phyloP scores from a whole-genome alignment of 2,113 vertebrate species.

The Seriola rivoliana region DNA sequence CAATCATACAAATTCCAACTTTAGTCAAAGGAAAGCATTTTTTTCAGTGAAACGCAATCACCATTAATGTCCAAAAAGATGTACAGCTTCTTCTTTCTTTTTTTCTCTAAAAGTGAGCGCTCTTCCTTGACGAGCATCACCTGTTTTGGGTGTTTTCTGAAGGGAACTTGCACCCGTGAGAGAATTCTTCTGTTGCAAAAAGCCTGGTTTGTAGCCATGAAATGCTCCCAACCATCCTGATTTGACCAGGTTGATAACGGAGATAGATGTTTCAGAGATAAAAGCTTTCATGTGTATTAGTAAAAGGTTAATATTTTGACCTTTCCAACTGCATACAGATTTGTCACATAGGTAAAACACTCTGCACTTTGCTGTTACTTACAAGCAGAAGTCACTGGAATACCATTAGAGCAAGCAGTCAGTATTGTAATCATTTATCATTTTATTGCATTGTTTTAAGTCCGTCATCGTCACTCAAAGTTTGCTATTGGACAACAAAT shows the following conservation, averaged over 20 bases:
- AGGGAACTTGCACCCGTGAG: not conserved
- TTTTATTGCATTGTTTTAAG: not conserved
- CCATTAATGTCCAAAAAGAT: constrained; percentile 9
- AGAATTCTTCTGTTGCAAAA: not conserved
- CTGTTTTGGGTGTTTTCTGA: not conserved
- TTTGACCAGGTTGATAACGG: not conserved
- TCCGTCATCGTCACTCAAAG: not conserved
- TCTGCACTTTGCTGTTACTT: not conserved
- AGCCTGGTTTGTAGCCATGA: too few species aligned
- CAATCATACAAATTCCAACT: not conserved
- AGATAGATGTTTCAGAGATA: not conserved
- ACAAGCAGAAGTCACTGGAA: not conserved
- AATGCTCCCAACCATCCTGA: too few species aligned
- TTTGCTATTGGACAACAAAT: not conserved
- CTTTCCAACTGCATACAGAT: too few species aligned
- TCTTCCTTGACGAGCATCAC: not conserved
- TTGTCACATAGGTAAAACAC: not conserved
- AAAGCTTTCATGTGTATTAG: not conserved
- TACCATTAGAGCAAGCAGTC: not conserved
- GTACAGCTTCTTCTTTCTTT: not conserved
- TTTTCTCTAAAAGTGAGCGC: too few species aligned
- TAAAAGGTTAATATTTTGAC: not conserved
- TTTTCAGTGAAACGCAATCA: constrained; percentile 10
- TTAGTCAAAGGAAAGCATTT: not conserved
- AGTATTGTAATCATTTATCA: not conserved